A percentile compares a stretch with the other conserved stretches of the same genome.
phyloP scores from a whole-genome alignment of 1,140 invertebrate species.

The Vanessa tameamea region DNA sequence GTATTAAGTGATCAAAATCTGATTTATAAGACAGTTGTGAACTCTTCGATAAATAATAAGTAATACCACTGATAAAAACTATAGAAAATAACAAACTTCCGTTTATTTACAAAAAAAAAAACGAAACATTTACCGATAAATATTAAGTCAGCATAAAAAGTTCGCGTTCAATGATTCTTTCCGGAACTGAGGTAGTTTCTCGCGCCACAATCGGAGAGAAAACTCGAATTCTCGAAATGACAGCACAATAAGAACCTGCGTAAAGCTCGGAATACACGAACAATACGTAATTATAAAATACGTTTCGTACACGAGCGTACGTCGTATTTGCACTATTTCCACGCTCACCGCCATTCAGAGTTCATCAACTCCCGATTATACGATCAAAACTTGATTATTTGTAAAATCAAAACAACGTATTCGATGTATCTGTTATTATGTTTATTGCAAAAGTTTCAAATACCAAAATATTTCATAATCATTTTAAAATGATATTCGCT shows the following conservation, averaged over 20 bases:
- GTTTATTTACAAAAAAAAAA: background rate
- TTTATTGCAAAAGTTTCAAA: too few relatives aligned
- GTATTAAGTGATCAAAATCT: background rate
- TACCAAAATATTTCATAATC: too few relatives aligned
- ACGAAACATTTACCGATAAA: constrained; percentile 7
- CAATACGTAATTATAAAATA: constrained; percentile 13
- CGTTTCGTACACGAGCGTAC: constrained; percentile 28
- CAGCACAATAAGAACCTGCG: constrained; percentile 23
- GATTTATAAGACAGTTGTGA: background rate
- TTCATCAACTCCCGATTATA: constrained; percentile 28
- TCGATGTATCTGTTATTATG: too few relatives aligned
- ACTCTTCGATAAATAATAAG: background rate
- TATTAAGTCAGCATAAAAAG: constrained; percentile 5
- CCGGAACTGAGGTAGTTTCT: constrained; percentile 25
- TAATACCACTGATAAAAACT: background rate
- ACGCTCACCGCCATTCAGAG: constrained; percentile 27
- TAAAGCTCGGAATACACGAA: constrained; percentile 1
- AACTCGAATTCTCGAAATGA: constrained; percentile 9
- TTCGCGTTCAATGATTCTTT: constrained; percentile 16
- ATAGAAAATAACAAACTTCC: background rate
- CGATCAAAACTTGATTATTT: constrained; percentile 15
- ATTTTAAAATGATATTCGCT: too few relatives aligned
- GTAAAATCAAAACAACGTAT: background rate
- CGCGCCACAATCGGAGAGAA: constrained; percentile 27
- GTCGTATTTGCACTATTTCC: constrained; percentile 27